Evolutionary conservation across 2,888 invertebrate species (phyloP).

Genomic region (Scrobipalpa atriplicella): DNA sequence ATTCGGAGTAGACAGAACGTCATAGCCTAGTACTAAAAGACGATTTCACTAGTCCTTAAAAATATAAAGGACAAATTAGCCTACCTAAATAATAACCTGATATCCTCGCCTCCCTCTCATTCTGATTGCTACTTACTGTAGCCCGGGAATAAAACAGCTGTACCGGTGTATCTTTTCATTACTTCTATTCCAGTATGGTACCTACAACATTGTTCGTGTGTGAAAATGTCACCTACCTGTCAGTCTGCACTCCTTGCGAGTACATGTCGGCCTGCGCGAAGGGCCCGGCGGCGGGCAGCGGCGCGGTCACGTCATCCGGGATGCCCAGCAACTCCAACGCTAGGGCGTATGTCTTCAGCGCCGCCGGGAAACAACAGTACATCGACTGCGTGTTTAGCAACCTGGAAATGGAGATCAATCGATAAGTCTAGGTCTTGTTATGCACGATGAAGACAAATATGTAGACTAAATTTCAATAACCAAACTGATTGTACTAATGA

Average conservation of each 20-base stretch:
- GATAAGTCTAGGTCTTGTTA: background rate
- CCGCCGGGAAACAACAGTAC: conserved; percentile 91
- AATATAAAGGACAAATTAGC: too few relatives aligned
- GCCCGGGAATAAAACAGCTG: too few relatives aligned
- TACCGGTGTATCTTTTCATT: too few relatives aligned
- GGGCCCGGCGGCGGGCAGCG: conserved; percentile 43
- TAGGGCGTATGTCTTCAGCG: conserved; percentile 86
- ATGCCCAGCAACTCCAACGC: conserved; percentile 65
- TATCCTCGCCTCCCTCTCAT: too few relatives aligned
- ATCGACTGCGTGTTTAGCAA: conserved; percentile 91
- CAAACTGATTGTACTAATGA: too few relatives aligned
- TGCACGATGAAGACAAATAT: conserved; percentile 24
- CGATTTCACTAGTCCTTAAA: too few relatives aligned
- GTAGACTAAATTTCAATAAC: too few relatives aligned
- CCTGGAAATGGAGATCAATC: background rate
- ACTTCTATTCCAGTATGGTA: too few relatives aligned
- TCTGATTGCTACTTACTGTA: too few relatives aligned
- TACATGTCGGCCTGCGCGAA: conserved; percentile 48
- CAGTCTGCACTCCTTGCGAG: conserved; percentile 48
- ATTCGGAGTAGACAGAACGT: too few relatives aligned
- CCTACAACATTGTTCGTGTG: conserved; percentile 25
- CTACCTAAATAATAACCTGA: too few relatives aligned
- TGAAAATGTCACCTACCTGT: conserved; percentile 35
- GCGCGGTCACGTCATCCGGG: conserved; percentile 50
- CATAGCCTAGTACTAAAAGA: too few relatives aligned